phyloP scores from a whole-genome alignment of 2,113 vertebrate species.

The Pelusios castaneus region DNA sequence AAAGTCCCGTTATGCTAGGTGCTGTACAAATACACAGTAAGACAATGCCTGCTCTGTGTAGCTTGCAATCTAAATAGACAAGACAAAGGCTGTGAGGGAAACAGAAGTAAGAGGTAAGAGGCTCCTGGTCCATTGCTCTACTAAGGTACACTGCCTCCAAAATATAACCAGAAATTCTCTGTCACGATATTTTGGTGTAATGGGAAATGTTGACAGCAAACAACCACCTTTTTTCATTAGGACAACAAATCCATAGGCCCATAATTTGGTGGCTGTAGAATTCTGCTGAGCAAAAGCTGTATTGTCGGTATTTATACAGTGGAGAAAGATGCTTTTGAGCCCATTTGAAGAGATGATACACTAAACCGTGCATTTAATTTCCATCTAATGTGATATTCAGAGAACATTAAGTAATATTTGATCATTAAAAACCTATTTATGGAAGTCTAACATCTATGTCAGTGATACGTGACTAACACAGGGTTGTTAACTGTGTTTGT shows the following conservation, averaged over 20 bases:
- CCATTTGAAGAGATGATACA: conserved; percentile 65
- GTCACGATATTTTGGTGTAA: background rate
- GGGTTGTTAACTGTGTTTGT: conserved; percentile 68
- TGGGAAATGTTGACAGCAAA: conserved; percentile 21
- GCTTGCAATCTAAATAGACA: background rate
- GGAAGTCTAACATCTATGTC: conserved; percentile 71
- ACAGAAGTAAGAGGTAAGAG: background rate
- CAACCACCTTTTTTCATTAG: background rate
- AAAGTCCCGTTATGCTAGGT: background rate
- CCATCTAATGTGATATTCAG: conserved; percentile 68
- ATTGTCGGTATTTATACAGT: conserved; percentile 47
- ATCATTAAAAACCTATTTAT: conserved; percentile 83
- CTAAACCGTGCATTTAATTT: conserved; percentile 79
- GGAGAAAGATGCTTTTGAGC: conserved; percentile 50
- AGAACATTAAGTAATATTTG: conserved; percentile 75
- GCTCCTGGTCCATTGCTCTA: background rate
- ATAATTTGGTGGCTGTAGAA: conserved; percentile 55
- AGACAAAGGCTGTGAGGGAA: background rate
- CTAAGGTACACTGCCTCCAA: background rate
- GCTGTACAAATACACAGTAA: background rate
- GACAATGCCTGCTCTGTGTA: background rate
- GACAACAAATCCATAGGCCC: background rate
- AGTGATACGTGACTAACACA: conserved; percentile 76
- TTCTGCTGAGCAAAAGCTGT: conserved; percentile 64
- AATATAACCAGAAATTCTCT: too few species aligned